Evolutionary conservation across 2,113 vertebrate species (phyloP).

Genomic region (Rhodinocichla rosea): DNA sequence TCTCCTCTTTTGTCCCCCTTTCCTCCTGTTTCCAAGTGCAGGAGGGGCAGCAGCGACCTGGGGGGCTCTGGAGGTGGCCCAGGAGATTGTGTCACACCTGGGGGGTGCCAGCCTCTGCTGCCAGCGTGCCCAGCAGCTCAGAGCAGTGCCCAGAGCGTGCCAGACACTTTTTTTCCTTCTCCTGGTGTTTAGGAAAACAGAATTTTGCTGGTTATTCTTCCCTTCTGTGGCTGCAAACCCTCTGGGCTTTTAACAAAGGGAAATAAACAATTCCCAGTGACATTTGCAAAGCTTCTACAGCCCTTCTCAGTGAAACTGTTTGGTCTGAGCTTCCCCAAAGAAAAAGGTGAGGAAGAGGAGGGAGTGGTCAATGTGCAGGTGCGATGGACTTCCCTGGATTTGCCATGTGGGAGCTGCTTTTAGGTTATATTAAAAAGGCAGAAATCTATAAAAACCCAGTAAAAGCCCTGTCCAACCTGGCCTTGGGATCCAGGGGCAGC

Average conservation of each 20-base stretch:
- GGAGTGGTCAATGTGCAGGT: fast-evolving
- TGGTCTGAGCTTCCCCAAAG: neutral
- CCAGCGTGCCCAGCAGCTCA: neutral
- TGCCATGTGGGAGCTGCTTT: fast-evolving
- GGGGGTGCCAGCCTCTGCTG: neutral
- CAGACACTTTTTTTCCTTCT: neutral
- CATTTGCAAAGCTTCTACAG: neutral
- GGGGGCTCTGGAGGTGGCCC: neutral
- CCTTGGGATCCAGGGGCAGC: neutral
- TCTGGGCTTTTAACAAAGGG: neutral
- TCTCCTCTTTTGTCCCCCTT: neutral
- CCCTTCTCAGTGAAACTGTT: neutral
- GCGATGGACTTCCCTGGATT: fast-evolving
- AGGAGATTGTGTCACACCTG: neutral
- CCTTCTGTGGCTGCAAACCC: neutral
- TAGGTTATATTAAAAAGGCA: fast-evolving
- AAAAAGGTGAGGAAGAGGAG: neutral
- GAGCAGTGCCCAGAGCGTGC: neutral
- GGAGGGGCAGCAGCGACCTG: neutral
- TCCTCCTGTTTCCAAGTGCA: neutral
- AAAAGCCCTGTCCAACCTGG: neutral
- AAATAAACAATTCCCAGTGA: neutral
- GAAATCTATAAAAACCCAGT: neutral
- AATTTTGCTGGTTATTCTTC: neutral
- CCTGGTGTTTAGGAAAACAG: neutral